Percentiles rank a stretch among this genome's conserved stretches.
Evolutionary conservation across 2,888 invertebrate genomes (phyloP).

Genomic region (Drosophila putrida): DNA sequence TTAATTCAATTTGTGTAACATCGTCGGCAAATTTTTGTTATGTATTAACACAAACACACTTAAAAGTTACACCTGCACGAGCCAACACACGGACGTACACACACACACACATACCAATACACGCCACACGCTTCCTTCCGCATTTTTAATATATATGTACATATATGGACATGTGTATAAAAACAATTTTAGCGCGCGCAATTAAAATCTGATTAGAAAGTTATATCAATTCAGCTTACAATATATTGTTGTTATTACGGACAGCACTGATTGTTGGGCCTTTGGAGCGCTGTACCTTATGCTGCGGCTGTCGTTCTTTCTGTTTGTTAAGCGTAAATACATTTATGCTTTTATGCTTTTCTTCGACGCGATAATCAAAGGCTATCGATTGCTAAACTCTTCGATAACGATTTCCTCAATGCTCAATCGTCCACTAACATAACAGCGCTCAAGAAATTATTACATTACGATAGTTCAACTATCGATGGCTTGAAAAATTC

Average conservation of each 20-base stretch:
- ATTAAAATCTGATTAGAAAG: conserved; percentile 32
- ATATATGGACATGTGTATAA: conserved; percentile 15
- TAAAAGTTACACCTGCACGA: background rate
- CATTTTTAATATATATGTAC: conserved; percentile 7
- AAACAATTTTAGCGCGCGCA: conserved; percentile 44
- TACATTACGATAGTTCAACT: conserved; percentile 2
- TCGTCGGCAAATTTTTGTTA: conserved; percentile 25
- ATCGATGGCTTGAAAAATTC: background rate
- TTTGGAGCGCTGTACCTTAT: conserved; percentile 29
- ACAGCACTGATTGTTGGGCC: conserved; percentile 3
- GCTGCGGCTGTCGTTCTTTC: conserved; percentile 36
- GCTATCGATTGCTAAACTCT: conserved; percentile 32
- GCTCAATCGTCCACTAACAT: conserved; percentile 19
- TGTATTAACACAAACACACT: conserved; percentile 11
- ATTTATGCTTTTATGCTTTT: conserved; percentile 60
- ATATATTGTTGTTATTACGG: conserved; percentile 8
- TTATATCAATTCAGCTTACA: conserved; percentile 34
- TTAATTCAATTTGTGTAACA: conserved; percentile 50
- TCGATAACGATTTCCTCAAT: conserved; percentile 27
- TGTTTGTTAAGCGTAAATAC: conserved; percentile 55
- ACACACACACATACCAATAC: conserved; percentile 7
- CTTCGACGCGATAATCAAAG: conserved; percentile 21
- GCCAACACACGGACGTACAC: conserved; percentile 7
- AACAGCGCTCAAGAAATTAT: background rate
- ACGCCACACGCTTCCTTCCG: conserved; percentile 24